A percentile compares a stretch with the other conserved stretches of the same genome.
These are phyloP conservation scores for Melanotaenia trifasciata DNA, from an alignment of 2,797 vertebrate species.

Conservation along the genomic window DNA sequence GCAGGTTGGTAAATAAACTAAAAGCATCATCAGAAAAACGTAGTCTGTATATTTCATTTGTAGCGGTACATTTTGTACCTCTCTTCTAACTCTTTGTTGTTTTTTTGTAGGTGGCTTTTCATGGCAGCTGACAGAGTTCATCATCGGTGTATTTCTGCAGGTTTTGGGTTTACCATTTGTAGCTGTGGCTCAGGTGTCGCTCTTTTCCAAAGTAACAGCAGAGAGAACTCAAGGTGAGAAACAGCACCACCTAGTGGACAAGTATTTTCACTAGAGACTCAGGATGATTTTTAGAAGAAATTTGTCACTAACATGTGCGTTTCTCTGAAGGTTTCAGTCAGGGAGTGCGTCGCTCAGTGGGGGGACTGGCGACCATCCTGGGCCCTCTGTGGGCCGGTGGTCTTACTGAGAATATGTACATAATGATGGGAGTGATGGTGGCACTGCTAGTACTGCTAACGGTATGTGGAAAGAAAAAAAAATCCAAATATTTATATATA, in stretches of 20 bases:
- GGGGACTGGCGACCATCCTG: slow-evolving; percentile 87
- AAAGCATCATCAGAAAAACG: fast-evolving
- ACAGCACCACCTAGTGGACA: slow-evolving; percentile 32
- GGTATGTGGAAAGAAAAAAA: slow-evolving; percentile 68
- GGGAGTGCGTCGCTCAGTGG: slow-evolving; percentile 87
- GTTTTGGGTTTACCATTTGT: slow-evolving; percentile 88
- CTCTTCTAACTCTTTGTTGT: neutral
- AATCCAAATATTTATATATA: neutral
- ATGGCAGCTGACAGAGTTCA: slow-evolving; percentile 84
- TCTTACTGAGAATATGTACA: slow-evolving; percentile 82
- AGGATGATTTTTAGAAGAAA: fast-evolving
- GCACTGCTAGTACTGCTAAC: slow-evolving; percentile 83
- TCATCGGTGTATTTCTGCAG: slow-evolving; percentile 88
- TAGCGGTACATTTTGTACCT: neutral
- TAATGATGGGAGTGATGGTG: slow-evolving; percentile 89
- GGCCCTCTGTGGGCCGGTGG: slow-evolving; percentile 90
- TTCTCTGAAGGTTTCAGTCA: slow-evolving; percentile 84
- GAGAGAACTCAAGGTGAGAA: slow-evolving; percentile 87
- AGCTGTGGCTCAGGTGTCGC: slow-evolving; percentile 87
- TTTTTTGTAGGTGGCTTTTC: slow-evolving; percentile 76
- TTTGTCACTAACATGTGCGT: neutral
- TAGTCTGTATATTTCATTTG: no score
- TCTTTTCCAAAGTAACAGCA: slow-evolving; percentile 88
- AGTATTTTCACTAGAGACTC: no score
- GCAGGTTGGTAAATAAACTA: neutral